Base-by-base conservation (phyloP, 2,113 vertebrate species). In the Platichthys flesus region DNA sequence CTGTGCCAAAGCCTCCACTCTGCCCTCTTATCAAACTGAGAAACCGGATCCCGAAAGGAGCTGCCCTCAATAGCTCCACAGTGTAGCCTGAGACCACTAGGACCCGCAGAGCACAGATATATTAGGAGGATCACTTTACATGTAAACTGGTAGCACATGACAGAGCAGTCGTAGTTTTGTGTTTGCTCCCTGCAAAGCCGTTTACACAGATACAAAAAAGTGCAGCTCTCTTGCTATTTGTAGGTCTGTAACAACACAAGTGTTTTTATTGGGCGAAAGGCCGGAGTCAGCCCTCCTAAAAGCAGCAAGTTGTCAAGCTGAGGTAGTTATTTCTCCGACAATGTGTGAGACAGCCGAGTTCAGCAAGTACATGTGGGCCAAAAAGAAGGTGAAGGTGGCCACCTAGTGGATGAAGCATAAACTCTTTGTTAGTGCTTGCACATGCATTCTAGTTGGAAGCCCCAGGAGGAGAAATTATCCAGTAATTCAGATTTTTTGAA, bases 21-120 rank as follows among this genome's bases (percentile, higher is more conserved):
- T 83, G 85, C 79, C 60, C 78, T 81, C 85, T 90, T 91, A 91
- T 91, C 91, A 91, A 85, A 83, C 85, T 52, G 26, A 79, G 90
- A 81, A 90, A 90, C 85, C 56, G 40, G 88, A 91, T 87, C 84
- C 82, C 54, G 2, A 74, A 71, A 82, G 85, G 81, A 71, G 80
- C 87, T 81, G 76, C 76, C 76, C 90, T 87, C 76, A 71, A 71
- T 79, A 74, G 83, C 73, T 83, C 77, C 60, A 84, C 72, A 85
- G 77, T 83, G 84, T 79, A 84, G 87, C 78, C 81, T 76, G 81
- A 92, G 81, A 85, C 66, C 76, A 73, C 82, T 84, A 69, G 3
- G 67, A 76, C 74, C 61, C 63, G 57, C 87, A 56, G 51, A 83
- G 69, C 65, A 73, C 26, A 68, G 54, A 65, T 73, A 66, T 72